A percentile compares a stretch with the other conserved stretches of the same genome.
phyloP scores from a whole-genome alignment of 1,140 invertebrate genomes.

The Cherax quadricarinatus region DNA sequence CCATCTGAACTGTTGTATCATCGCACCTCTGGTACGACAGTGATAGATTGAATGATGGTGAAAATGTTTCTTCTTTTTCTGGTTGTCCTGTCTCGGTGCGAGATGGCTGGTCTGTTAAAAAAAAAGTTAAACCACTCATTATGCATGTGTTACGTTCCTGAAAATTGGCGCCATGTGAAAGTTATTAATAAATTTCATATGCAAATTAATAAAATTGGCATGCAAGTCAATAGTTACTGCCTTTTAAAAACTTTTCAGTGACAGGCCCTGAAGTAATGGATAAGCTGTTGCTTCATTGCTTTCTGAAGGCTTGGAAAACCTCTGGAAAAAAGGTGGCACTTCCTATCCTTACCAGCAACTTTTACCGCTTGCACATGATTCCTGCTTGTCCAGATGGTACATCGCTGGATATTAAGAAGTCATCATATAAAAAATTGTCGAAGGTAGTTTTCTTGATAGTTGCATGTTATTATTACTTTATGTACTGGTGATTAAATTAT shows the following conservation, averaged over 20 bases:
- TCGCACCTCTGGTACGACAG: no score
- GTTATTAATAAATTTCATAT: no score
- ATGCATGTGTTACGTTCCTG: no score
- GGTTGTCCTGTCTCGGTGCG: no score
- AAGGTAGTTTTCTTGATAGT: constrained; percentile 74
- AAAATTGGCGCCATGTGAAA: no score
- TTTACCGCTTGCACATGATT: constrained; percentile 88
- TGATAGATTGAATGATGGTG: no score
- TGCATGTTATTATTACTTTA: neutral
- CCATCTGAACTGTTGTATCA: no score
- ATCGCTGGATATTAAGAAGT: constrained; percentile 90
- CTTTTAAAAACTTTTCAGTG: neutral
- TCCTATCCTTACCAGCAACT: constrained; percentile 86
- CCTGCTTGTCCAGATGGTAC: constrained; percentile 82
- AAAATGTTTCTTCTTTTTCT: no score
- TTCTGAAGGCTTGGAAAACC: constrained; percentile 86
- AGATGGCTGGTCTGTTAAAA: no score
- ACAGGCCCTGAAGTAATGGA: constrained; percentile 82
- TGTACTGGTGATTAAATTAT: no score
- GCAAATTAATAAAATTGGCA: no score
- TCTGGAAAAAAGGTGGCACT: constrained; percentile 81
- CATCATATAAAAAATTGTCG: constrained; percentile 91
- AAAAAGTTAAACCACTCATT: no score
- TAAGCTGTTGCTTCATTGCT: constrained; percentile 85
- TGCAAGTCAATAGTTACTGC: neutral